Evolutionary conservation across 2,888 invertebrate genomes (phyloP).

Genomic region (Piscicola geometra): DNA sequence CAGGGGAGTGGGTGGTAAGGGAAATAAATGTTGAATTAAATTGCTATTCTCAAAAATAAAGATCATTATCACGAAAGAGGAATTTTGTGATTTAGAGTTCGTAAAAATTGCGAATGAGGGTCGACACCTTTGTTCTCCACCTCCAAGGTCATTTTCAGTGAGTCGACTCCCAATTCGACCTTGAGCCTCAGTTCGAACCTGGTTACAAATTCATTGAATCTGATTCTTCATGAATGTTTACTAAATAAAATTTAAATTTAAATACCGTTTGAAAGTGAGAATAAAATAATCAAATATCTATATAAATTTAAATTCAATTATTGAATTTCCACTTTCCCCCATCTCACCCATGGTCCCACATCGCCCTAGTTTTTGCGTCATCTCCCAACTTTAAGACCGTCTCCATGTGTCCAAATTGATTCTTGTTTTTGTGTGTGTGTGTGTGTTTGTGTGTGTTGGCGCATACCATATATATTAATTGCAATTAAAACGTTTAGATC

Average conservation of each 20-base stretch:
- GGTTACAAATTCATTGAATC: slow-evolving; percentile 39
- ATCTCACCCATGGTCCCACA: slow-evolving; percentile 34
- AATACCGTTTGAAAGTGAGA: no score
- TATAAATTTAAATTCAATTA: background rate
- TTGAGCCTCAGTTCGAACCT: slow-evolving; percentile 88
- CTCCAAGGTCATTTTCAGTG: slow-evolving; percentile 83
- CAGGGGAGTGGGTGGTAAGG: no score
- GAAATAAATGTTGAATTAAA: no score
- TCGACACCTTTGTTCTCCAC: slow-evolving; percentile 33
- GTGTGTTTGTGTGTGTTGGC: no score
- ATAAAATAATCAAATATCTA: no score
- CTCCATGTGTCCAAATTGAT: slow-evolving; percentile 64
- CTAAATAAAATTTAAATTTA: background rate
- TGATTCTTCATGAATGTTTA: background rate
- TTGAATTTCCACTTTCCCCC: background rate
- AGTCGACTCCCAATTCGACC: slow-evolving; percentile 81
- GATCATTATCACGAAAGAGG: no score
- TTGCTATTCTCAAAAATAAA: no score
- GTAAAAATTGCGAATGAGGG: background rate
- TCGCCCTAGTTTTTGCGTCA: slow-evolving; percentile 75
- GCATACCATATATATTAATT: no score
- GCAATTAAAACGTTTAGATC: no score
- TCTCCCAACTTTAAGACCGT: slow-evolving; percentile 87
- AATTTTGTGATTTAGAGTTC: background rate
- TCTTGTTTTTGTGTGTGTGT: no score